These are phyloP conservation scores for Erinaceus europaeus DNA, from an alignment of 2,113 vertebrate genomes.

Conservation along the genomic window DNA sequence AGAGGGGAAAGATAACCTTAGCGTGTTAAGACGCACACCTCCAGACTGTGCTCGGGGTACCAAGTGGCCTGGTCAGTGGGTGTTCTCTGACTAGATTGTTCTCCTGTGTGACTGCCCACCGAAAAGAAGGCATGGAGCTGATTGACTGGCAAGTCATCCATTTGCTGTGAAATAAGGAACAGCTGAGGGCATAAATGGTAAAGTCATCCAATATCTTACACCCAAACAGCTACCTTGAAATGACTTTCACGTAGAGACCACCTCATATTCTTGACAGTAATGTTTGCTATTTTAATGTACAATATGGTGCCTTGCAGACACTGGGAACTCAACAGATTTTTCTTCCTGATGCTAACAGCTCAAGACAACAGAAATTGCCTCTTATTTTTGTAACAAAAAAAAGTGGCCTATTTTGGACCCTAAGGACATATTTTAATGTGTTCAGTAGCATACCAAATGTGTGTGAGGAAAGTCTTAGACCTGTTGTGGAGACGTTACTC, in stretches of 20 bases:
- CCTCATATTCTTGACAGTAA: neutral
- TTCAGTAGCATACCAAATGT: neutral
- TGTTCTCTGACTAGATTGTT: neutral
- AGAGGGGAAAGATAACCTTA: neutral
- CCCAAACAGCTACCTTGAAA: constrained; percentile 42
- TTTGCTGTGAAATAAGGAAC: constrained; percentile 41
- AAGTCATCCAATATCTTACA: constrained; percentile 53
- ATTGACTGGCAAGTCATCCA: neutral
- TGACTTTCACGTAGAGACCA: constrained; percentile 3
- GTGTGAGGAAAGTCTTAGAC: neutral
- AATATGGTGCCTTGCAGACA: constrained; percentile 18
- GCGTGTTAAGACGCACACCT: neutral
- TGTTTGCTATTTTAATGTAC: constrained; percentile 26
- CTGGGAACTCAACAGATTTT: constrained; percentile 31
- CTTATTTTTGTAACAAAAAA: constrained; percentile 37
- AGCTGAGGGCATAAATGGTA: neutral
- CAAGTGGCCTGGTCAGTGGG: neutral
- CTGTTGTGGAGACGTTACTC: neutral
- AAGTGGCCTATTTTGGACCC: neutral
- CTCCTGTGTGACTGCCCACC: neutral
- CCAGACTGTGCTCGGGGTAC: neutral
- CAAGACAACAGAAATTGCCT: constrained; percentile 49
- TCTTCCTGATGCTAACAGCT: constrained; percentile 44
- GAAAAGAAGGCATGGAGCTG: neutral
- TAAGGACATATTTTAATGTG: constrained; percentile 12